Evolutionary conservation across 2,113 vertebrate species (phyloP).

Genomic region (Candoia aspera): DNA sequence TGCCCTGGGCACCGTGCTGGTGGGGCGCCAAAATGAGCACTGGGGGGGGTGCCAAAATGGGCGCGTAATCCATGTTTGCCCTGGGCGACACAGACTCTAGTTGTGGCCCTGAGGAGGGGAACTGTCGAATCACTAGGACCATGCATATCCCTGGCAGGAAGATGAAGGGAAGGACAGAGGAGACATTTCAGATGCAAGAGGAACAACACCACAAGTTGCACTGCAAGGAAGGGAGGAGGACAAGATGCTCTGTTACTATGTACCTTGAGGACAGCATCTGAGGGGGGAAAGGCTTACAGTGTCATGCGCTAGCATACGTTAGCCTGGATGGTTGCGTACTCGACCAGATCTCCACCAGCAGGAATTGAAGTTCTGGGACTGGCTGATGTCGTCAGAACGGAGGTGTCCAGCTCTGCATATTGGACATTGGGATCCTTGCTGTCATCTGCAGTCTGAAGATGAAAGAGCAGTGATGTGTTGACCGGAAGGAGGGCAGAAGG

Average conservation of each 20-base stretch:
- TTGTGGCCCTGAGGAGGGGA: no score
- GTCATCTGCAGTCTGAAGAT: constrained; percentile 86
- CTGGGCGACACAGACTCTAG: no score
- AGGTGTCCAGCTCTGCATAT: constrained; percentile 92
- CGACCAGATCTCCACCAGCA: constrained; percentile 88
- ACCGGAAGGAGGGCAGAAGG: constrained; percentile 47
- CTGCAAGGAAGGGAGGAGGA: not conserved
- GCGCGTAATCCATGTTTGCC: no score
- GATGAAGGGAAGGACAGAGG: not conserved
- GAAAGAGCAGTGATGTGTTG: constrained; percentile 79
- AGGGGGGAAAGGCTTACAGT: constrained; percentile 83
- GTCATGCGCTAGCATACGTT: constrained; percentile 86
- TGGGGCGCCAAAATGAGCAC: no score
- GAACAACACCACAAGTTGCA: not conserved
- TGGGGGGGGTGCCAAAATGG: no score
- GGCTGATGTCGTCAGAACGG: constrained; percentile 85
- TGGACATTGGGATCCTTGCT: constrained; percentile 85
- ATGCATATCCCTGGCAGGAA: constrained; percentile 9
- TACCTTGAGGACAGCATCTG: constrained; percentile 88
- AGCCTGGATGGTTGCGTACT: constrained; percentile 95
- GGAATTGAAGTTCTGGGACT: constrained; percentile 79
- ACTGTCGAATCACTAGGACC: not conserved
- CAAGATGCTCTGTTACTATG: constrained; percentile 37
- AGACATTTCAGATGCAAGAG: not conserved
- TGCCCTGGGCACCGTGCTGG: no score